Base-by-base conservation (phyloP, 2,797 vertebrate species). In the Prionace glauca region DNA sequence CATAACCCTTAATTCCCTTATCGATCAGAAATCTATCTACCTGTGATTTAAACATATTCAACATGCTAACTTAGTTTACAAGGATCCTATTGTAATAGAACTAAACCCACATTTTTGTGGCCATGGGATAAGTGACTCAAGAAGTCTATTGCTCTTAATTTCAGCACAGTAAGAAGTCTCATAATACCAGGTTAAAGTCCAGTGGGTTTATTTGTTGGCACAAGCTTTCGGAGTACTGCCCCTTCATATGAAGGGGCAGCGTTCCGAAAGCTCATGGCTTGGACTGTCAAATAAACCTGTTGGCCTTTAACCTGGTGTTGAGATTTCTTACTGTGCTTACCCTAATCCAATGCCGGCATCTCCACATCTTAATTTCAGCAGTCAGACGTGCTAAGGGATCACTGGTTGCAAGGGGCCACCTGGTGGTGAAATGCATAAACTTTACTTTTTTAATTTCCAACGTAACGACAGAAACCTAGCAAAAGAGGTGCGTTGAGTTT, bases 361-460 rank as follows among this genome's bases (percentile, higher is more conserved):
- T 56, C 5, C 50, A 56, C 50, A 56, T 56, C 5, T 56, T 56
- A 2, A 24, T 77, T 74, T 77, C 4, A 74, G 29, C 29, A 50
- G 26, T 45, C 36, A 10, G 24, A 12, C 72, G 18, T 29, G 12
- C 26, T 18, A 72, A 72, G 65, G n/a, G 65, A 92, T 95, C 93
- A 16, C 93, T 74, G 93, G 93, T 72, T 95, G 41, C 50, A 41
- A 95, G 71, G 93, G 56, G 93, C 93, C 93, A 74, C 50, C 93
- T 95, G 32, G 93, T 95, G 93, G 93, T 56, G 29, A 74, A 74
- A 77, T 18, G 8, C 18, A 60, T 29, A 18, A 95, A 74, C 45
- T 18, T 72, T 72, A n/a, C 7, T 69, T 29, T 18, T 94, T 74
- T 50, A 26, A 95, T 56, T 77, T 50, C 71, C 12, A 50, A 3